Percentiles rank a stretch among this genome's conserved stretches.
Conservation (phyloP, 2,888 invertebrate species). For the Portevinia maculata region DNA sequence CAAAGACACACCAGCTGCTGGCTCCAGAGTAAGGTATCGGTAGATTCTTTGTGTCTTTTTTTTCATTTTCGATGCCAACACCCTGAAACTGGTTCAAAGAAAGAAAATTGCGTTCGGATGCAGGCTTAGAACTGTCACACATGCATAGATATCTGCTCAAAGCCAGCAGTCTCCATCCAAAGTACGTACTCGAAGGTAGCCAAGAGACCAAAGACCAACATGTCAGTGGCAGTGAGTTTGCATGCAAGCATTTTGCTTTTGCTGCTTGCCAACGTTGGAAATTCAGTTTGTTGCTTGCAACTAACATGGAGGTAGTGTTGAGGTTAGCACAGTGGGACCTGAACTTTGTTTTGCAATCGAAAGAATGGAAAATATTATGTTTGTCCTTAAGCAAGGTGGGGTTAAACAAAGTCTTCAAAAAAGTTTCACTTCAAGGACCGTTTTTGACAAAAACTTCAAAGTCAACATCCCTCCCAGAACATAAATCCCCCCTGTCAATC, state of each 20-base stretch:
- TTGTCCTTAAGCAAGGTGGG: too few relatives aligned
- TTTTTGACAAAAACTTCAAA: too few relatives aligned
- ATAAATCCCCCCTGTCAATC: too few relatives aligned
- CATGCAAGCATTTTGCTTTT: conserved; percentile 17
- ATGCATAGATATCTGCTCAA: conserved; percentile 35
- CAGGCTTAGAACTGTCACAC: conserved; percentile 65
- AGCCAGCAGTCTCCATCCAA: conserved; percentile 9
- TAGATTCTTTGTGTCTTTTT: conserved; percentile 31
- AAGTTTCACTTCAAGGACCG: too few relatives aligned
- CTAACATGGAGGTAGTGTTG: neutral
- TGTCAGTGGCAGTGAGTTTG: conserved; percentile 17
- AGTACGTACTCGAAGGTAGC: conserved; percentile 10
- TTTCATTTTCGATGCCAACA: conserved; percentile 66
- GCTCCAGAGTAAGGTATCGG: conserved; percentile 3
- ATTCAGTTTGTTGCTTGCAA: conserved; percentile 21
- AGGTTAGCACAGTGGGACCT: conserved; percentile 28
- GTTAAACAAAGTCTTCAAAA: too few relatives aligned
- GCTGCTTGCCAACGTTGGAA: conserved; percentile 47
- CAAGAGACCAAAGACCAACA: conserved; percentile 37
- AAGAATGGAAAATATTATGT: too few relatives aligned
- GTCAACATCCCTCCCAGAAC: too few relatives aligned
- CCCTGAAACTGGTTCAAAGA: conserved; percentile 71
- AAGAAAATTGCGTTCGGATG: conserved; percentile 62
- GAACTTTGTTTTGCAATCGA: too few relatives aligned
- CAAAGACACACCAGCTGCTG: conserved; percentile 63